Conservation (phyloP, 92 coral and sea anemone species). For the Plumapathes pennacea region DNA sequence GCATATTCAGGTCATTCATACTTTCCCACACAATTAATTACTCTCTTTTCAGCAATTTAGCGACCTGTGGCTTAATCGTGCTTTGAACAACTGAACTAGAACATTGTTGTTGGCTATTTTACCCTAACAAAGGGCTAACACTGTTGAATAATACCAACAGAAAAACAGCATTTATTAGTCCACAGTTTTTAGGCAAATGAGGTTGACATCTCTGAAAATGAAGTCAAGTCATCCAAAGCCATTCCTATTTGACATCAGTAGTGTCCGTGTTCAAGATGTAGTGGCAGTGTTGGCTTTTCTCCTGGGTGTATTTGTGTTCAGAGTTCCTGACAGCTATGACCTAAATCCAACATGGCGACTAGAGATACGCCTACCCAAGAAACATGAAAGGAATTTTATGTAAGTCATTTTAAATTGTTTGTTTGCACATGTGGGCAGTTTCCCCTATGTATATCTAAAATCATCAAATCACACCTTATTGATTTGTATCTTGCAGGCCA, state of each 20-base stretch:
- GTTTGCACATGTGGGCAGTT: neutral
- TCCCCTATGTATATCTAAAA: neutral
- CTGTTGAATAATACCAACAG: too few species aligned
- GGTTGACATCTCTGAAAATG: too few species aligned
- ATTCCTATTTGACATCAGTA: conserved; percentile 29
- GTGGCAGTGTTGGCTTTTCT: conserved; percentile 61
- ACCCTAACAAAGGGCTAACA: too few species aligned
- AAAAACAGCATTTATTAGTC: too few species aligned
- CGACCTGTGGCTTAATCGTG: too few species aligned
- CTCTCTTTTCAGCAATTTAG: too few species aligned
- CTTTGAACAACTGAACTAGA: too few species aligned
- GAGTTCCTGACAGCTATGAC: conserved; percentile 84
- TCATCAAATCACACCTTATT: neutral
- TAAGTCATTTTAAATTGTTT: conserved; percentile 20
- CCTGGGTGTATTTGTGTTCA: conserved; percentile 75
- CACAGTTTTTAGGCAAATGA: too few species aligned
- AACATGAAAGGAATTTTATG: conserved; percentile 23
- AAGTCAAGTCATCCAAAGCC: conserved; percentile 43
- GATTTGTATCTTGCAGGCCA: conserved; percentile 44
- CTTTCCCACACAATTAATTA: too few species aligned
- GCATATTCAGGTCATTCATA: too few species aligned
- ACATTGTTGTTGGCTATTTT: too few species aligned
- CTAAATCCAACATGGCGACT: conserved; percentile 88
- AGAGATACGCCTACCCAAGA: conserved; percentile 14
- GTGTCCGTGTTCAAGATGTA: conserved; percentile 75